Evolutionary conservation across 64 coral and sea anemone species (phyloP).

Genomic region (Anthopleura sola): DNA sequence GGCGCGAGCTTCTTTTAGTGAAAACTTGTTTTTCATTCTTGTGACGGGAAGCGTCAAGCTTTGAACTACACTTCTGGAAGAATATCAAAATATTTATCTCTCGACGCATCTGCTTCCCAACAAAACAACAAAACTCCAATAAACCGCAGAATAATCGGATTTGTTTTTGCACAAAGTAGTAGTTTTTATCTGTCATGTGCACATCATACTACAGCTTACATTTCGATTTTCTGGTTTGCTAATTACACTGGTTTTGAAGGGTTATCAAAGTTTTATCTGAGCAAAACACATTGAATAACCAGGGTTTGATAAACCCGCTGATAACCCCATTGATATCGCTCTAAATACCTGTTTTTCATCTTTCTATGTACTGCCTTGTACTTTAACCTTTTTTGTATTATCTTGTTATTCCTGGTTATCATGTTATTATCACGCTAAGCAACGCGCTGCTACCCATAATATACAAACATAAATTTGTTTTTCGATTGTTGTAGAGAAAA

Average conservation of each 20-base stretch:
- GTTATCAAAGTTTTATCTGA: constrained; percentile 6
- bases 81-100: too few species aligned
- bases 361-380: too few species aligned
- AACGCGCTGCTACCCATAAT: too few species aligned
- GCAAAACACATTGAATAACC: not conserved
- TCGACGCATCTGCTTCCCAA: not conserved
- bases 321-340: not conserved
- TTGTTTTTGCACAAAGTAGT: not conserved
- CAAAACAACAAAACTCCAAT: not conserved
- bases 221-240: not conserved
- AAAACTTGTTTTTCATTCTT: too few species aligned
- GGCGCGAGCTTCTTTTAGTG: not conserved
- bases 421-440: too few species aligned
- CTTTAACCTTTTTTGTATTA: too few species aligned
- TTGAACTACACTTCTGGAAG: too few species aligned
- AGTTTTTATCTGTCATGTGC: constrained; percentile 1
- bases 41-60: too few species aligned
- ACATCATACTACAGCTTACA: not conserved
- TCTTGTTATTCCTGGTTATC: too few species aligned
- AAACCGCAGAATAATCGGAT: not conserved
- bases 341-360: not conserved
- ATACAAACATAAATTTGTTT: not conserved
- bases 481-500: not conserved
- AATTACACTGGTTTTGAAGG: not conserved
- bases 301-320: not conserved